A percentile compares a stretch with the other conserved stretches of the same genome.
These are phyloP conservation scores for Drosophila repletoides DNA, from an alignment of 1,140 invertebrate genomes.

Conservation along the genomic window DNA sequence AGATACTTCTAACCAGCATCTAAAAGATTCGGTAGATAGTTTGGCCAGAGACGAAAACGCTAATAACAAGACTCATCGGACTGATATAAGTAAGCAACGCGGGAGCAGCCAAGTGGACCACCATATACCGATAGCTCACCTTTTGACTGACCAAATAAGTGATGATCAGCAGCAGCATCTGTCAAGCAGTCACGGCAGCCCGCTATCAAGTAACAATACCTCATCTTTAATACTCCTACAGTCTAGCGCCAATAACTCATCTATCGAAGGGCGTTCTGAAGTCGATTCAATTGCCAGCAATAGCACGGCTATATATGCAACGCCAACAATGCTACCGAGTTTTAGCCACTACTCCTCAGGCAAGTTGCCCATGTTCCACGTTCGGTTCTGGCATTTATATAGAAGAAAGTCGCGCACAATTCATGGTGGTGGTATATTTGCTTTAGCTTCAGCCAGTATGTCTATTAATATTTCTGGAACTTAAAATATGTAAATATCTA, in stretches of 20 bases:
- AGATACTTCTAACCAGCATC: not conserved
- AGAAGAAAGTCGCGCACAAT: slow-evolving; percentile 13
- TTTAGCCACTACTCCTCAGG: slow-evolving; percentile 89
- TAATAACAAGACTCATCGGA: slow-evolving; percentile 23
- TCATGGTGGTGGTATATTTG: not conserved
- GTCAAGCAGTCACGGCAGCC: slow-evolving; percentile 14
- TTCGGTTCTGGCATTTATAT: not conserved
- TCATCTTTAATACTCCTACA: slow-evolving; percentile 60
- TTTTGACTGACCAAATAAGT: slow-evolving; percentile 10
- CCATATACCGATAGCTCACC: slow-evolving; percentile 13
- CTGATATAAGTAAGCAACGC: slow-evolving; percentile 6
- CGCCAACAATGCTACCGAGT: slow-evolving; percentile 87
- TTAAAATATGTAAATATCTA: too few species aligned
- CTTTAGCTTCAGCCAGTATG: not conserved
- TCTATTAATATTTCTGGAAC: too few species aligned
- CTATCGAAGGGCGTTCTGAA: slow-evolving; percentile 63
- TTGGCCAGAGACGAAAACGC: not conserved
- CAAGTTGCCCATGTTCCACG: slow-evolving; percentile 82
- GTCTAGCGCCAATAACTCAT: slow-evolving; percentile 21
- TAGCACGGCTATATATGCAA: slow-evolving; percentile 82
- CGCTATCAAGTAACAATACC: slow-evolving; percentile 16
- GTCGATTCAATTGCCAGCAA: slow-evolving; percentile 81
- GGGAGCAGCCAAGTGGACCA: not conserved
- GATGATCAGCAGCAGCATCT: slow-evolving; percentile 27
- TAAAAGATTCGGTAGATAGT: slow-evolving; percentile 32